These are phyloP conservation scores for Vultur gryphus DNA, from an alignment of 2,797 vertebrate species.

Conservation along the genomic window DNA sequence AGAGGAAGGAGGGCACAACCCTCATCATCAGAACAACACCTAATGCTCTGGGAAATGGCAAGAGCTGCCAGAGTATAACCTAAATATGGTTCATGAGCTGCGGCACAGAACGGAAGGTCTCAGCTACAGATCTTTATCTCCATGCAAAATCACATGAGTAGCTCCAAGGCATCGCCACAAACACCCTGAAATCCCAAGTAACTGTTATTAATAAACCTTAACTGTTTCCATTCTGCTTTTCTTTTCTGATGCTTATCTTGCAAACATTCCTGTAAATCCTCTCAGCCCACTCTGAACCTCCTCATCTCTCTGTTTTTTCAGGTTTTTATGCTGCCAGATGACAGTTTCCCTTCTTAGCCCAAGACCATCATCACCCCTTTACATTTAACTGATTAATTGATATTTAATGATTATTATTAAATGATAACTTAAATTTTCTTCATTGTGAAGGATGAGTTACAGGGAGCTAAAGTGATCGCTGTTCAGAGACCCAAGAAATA, in stretches of 20 bases:
- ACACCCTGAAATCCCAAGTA: neutral
- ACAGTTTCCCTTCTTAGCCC: neutral
- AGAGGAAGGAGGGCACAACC: constrained; percentile 26
- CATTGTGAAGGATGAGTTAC: neutral
- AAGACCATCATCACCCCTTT: neutral
- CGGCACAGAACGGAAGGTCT: neutral
- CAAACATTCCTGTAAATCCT: neutral
- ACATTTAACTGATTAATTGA: neutral
- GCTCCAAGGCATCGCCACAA: neutral
- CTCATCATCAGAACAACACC: neutral
- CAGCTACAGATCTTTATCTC: neutral
- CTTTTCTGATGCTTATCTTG: neutral
- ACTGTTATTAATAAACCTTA: neutral
- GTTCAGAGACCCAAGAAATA: neutral
- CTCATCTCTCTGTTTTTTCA: neutral
- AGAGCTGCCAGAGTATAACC: neutral
- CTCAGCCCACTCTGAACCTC: neutral
- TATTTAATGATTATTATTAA: neutral
- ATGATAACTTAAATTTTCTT: neutral
- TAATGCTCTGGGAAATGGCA: neutral
- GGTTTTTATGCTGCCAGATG: neutral
- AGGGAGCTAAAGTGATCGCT: neutral
- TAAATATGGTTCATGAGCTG: neutral
- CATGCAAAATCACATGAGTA: neutral
- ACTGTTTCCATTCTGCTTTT: neutral